phyloP scores from a whole-genome alignment of 2,113 vertebrate genomes.

The Pterocles burchelli region DNA sequence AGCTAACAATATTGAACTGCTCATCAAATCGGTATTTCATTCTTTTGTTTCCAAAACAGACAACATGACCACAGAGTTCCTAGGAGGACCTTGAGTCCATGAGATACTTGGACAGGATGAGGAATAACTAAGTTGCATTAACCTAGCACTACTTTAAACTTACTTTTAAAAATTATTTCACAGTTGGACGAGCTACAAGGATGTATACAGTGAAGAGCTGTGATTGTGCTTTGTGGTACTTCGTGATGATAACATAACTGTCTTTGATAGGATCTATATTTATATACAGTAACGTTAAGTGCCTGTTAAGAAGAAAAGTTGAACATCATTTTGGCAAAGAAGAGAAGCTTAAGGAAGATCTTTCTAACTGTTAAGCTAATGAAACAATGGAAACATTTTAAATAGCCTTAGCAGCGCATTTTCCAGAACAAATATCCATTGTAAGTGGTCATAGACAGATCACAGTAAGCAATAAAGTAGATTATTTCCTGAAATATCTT shows the following conservation, averaged over 20 bases:
- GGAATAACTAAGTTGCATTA: neutral
- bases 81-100: neutral
- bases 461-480: neutral
- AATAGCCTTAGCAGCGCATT: neutral
- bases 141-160: neutral
- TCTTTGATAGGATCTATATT: neutral
- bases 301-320: neutral
- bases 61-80: neutral
- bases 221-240: neutral
- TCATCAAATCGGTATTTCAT: neutral
- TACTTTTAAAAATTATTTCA: neutral
- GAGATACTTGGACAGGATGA: neutral
- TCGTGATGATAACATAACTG: neutral
- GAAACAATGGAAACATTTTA: fast-evolving
- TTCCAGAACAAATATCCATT: neutral
- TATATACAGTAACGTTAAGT: neutral
- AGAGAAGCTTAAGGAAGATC: neutral
- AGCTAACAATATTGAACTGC: neutral
- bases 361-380: neutral
- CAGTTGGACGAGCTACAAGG: neutral
- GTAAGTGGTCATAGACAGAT: neutral
- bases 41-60: neutral
- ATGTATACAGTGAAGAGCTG: neutral
- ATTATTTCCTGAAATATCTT: neutral
- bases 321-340: neutral